Conservation (phyloP, 2,797 vertebrate species). For the Lutjanus campechanus region DNA sequence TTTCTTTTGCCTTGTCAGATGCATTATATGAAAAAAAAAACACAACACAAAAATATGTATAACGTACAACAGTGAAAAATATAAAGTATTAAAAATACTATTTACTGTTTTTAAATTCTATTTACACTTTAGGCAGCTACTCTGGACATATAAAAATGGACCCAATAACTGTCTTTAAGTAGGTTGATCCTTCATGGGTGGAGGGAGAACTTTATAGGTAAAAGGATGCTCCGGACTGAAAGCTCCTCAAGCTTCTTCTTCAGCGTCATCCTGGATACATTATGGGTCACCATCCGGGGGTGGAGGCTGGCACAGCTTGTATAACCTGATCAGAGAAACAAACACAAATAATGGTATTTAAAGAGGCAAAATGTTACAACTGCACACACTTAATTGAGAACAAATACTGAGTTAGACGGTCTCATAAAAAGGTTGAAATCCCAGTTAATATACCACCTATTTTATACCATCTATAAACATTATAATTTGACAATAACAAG, state of each 20-base stretch:
- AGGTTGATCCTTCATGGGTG: slow-evolving; percentile 52
- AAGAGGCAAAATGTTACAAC: slow-evolving; percentile 1
- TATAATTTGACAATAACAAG: too few relatives aligned
- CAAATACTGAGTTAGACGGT: too few relatives aligned
- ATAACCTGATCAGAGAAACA: slow-evolving; percentile 88
- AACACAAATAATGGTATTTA: slow-evolving; percentile 26
- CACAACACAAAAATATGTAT: slow-evolving; percentile 58
- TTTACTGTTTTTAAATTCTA: slow-evolving; percentile 72
- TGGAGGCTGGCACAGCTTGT: slow-evolving; percentile 98
- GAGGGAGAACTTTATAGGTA: slow-evolving; percentile 29
- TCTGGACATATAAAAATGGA: slow-evolving; percentile 61
- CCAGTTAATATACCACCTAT: too few relatives aligned
- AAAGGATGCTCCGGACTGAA: slow-evolving; percentile 8
- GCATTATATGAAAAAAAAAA: slow-evolving; percentile 46
- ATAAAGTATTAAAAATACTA: slow-evolving; percentile 81
- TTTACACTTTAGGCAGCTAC: slow-evolving; percentile 72
- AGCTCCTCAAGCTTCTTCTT: slow-evolving; percentile 23
- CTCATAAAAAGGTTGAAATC: too few relatives aligned
- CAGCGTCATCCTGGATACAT: slow-evolving; percentile 70
- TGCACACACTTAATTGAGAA: too few relatives aligned
- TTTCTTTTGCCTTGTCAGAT: slow-evolving; percentile 56
- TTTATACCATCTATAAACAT: too few relatives aligned
- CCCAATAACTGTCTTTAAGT: slow-evolving; percentile 45
- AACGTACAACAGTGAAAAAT: slow-evolving; percentile 76
- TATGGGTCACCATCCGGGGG: slow-evolving; percentile 94